phyloP scores from a whole-genome alignment of 2,113 vertebrate genomes.

The Anseranas semipalmata region DNA sequence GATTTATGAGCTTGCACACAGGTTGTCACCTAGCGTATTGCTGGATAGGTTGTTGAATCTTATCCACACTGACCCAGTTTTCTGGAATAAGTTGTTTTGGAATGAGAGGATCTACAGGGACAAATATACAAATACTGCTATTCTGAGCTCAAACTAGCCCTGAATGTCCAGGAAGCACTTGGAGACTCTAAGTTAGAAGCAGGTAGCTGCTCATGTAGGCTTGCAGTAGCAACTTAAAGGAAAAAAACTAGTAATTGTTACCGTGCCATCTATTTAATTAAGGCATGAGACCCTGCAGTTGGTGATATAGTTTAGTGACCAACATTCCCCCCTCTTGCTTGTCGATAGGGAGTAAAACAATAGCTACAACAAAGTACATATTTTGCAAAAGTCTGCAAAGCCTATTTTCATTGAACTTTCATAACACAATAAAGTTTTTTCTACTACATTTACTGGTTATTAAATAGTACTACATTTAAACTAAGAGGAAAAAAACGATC shows the following conservation, averaged over 20 bases:
- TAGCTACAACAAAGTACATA: rapidly evolving
- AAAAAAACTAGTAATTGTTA: not conserved
- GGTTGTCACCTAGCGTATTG: not conserved
- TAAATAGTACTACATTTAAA: not conserved
- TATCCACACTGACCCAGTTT: not conserved
- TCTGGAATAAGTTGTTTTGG: not conserved
- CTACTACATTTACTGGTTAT: not conserved
- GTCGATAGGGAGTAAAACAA: not conserved
- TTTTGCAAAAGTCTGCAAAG: not conserved
- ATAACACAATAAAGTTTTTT: not conserved
- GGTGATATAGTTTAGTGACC: not conserved
- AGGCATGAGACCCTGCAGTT: not conserved
- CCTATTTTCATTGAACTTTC: not conserved
- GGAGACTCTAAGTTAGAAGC: not conserved
- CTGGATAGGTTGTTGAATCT: not conserved
- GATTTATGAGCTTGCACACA: not conserved
- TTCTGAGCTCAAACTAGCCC: not conserved
- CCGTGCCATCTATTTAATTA: not conserved
- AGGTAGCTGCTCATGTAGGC: not conserved
- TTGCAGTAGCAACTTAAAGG: not conserved
- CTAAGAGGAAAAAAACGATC: not conserved
- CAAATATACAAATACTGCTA: not conserved
- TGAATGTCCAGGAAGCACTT: not conserved
- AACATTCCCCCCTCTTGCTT: not conserved
- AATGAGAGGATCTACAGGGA: not conserved